Base-by-base conservation (phyloP, 2,888 invertebrate species). In the Pandemis corylana region DNA sequence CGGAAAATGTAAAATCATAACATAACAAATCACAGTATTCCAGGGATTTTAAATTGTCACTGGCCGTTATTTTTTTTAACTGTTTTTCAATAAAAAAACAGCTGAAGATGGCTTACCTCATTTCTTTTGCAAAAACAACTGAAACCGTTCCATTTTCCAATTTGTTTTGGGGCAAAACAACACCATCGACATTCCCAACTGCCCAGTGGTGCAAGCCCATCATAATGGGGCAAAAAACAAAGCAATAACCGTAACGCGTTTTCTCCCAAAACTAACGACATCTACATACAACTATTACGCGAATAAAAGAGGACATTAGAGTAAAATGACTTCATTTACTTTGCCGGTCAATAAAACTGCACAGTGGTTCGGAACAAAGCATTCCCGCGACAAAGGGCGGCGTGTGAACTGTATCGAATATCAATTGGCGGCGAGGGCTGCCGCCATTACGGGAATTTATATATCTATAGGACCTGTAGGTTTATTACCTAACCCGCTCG, bases 361-460 rank as follows among this genome's bases (percentile, higher is more conserved):
- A 87, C 84, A 77, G 81, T 83, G 85, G 80, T 81, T 80, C 78
- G 78, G 85, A 81, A 86, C 87, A 90, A 91, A 89, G 84, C 81
- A 85, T 84, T 87, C 84, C 88, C 89, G 87, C 81, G 88, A 90
- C 90, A 89, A 93, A 93, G 90, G 87, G 87, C 87, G 89, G 89
- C 89, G 91, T 91, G 93, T 91, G 91, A 90, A 91, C 85, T 92
- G 92, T 92, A 91, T 91, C 92, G 92, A 90, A 93, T 92, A 91
- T 90, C 91, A 91, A 93, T 93, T 90, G 91, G 84, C 78, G 51
- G 4, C 20, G 56, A 49, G 15, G 46, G 15, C 28, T 62, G 63
- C 13, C 65, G 46, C 49, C 65, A 28, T 36, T 62, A 65, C 28
- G 13, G 4, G 7, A 62, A 62, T 62, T 62, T 7, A n/a, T n/a